Base-by-base conservation (phyloP, 2,888 invertebrate species). In the Conops quadrifasciatus region DNA sequence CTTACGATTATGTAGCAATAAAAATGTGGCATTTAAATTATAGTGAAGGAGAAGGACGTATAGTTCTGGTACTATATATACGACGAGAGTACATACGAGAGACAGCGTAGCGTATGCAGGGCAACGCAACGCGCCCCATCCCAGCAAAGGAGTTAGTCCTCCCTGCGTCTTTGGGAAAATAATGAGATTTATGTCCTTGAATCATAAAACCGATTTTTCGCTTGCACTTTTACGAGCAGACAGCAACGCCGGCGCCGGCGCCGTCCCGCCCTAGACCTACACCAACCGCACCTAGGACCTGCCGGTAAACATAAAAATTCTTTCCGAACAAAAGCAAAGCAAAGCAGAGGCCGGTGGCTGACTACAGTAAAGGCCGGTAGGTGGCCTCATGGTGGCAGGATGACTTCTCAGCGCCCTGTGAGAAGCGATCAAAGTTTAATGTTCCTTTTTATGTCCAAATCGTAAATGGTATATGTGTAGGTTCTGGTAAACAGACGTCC, bases 21-120 rank as follows among this genome's bases (percentile, higher is more conserved):
- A 82, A 81, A 81, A 81, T 81, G 82, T 80, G 80, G 75, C 77
- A 81, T 79, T 80, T 81, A 80, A 81, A 79, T 81, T 81, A 81
- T 82, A 81, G 81, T 82, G 77, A 74, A 72, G 71, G 58, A 70
- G 70, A 58, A 73, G 75, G 75, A 68, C n/a, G 62, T 43, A 47
- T 15, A 63, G 56, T 30, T 30, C 56, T 70, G 60, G 64, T 21
- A n/a, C n/a, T 24, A 63, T 21, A 63, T 11, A 21, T 16, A 59
- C 2, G 16, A 24, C 24, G n/a, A n/a, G n/a, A n/a, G n/a, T n/a
- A n/a, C n/a, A n/a, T n/a, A n/a, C n/a, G n/a, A n/a, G n/a, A n/a
- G n/a, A n/a, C n/a, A n/a, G n/a, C n/a, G n/a, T n/a, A n/a, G n/a
- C n/a, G n/a, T 51, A 62, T 51, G 68, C 36, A 62, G 68, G 19